Base-by-base conservation (phyloP, 1,140 invertebrate species). In the Probaryconus sp. region DNA sequence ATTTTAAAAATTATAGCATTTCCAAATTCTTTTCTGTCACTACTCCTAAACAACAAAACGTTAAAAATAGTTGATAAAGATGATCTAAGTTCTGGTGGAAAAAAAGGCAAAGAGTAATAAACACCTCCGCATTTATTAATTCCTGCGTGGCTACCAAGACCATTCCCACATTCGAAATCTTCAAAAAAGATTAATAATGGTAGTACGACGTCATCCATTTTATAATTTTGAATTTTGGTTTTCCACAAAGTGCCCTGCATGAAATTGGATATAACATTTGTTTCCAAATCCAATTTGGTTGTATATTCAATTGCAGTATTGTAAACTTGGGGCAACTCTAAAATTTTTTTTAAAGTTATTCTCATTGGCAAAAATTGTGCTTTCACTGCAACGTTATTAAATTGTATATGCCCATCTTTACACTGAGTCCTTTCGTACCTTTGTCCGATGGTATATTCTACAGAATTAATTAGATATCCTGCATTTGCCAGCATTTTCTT, bases 151-250 rank as follows among this genome's bases (percentile, higher is more conserved):
- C 50, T 53, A 6, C 50, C 35, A 16, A 53, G 35, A 16, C 17
- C n/a, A 53, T 53, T 53, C 6, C 50, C 20, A 26, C 24, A 30
- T 28, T 26, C 26, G 26, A 1, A 47, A 24, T 24, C 21, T 4
- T 24, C 21, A 7, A 24, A 24, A 24, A 4, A 24, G 3, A 24
- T 3, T 4, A 47, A 47, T 9, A 47, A 17, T 30, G 43, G 43
- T 16, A 47, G 14, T 1, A 47, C 43, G 17, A 30, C 30, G 17
- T 47, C 43, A 10, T 11, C n/a, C 17, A 30, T 2, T 31, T 47
- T 31, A 47, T 30, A 47, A 47, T 47, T 47, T 47, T 47, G 14
- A n/a, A 47, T 18, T 47, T 47, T 47, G 1, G 9, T 31, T 11
- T 45, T n/a, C 42, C 42, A 47, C 5, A 47, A 3, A 3, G 24